Conservation (phyloP, 2,113 vertebrate genomes). For the Centropus bengalensis region DNA sequence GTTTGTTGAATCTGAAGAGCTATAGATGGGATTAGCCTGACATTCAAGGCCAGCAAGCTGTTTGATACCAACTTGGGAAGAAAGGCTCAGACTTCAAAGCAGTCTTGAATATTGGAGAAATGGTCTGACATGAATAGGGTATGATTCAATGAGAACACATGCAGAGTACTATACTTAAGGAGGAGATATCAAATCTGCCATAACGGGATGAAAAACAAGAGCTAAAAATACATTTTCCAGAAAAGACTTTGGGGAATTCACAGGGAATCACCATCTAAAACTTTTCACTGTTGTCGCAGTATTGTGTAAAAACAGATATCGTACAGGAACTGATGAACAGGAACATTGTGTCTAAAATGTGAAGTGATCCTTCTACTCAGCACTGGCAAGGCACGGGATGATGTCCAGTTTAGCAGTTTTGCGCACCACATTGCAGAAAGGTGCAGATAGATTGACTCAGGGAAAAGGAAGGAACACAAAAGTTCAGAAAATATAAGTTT, state of each 20-base stretch:
- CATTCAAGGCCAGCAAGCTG: neutral
- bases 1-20: neutral
- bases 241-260: neutral
- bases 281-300: neutral
- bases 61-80: neutral
- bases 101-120: neutral
- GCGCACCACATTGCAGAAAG: neutral
- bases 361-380: neutral
- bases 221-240: neutral
- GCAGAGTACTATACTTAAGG: neutral
- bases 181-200: neutral
- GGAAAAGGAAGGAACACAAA: neutral
- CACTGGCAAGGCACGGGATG: neutral
- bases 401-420: neutral
- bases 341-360: neutral
- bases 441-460: neutral
- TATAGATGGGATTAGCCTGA: constrained; percentile 8
- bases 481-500: neutral
- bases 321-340: neutral
- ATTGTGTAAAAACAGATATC: neutral
- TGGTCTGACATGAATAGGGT: neutral
- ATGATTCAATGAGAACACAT: neutral
- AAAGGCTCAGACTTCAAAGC: neutral
- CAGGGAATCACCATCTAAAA: neutral
- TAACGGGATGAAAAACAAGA: neutral